Conservation (phyloP, 1,140 invertebrate genomes). For the Leucophenga varia region DNA sequence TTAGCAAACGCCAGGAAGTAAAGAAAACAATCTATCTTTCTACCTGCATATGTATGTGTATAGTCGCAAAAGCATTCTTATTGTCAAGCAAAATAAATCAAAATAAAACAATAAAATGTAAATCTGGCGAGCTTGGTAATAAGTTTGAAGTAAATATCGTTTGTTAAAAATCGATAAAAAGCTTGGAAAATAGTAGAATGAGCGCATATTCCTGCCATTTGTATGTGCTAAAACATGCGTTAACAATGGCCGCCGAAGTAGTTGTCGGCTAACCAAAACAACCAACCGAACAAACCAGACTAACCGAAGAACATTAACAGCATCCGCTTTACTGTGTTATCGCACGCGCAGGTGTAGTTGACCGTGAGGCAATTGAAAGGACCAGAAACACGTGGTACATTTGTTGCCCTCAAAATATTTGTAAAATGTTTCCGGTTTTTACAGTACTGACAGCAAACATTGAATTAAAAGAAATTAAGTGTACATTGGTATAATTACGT, state of each 20-base stretch:
- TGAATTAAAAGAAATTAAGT: too few species aligned
- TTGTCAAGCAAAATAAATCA: slow-evolving; percentile 31
- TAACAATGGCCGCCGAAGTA: slow-evolving; percentile 4
- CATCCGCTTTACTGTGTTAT: slow-evolving; percentile 10
- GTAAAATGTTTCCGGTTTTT: slow-evolving; percentile 14
- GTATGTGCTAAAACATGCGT: slow-evolving; percentile 12
- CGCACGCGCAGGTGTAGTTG: slow-evolving; percentile 12
- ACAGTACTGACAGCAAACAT: background rate
- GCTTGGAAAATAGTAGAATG: too few species aligned
- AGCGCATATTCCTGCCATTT: background rate
- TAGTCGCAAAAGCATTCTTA: too few species aligned
- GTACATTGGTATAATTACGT: too few species aligned
- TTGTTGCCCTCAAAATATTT: slow-evolving; percentile 11
- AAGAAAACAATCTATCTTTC: too few species aligned
- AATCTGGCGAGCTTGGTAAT: slow-evolving; percentile 17
- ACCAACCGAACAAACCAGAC: slow-evolving; percentile 4
- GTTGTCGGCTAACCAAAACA: background rate
- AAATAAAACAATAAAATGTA: slow-evolving; percentile 7
- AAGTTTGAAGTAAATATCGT: slow-evolving; percentile 29
- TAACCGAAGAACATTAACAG: slow-evolving; percentile 1
- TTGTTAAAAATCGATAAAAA: background rate
- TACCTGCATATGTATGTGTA: too few species aligned
- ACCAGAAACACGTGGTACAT: slow-evolving; percentile 19
- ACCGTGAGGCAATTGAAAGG: slow-evolving; percentile 8
- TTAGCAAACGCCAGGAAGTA: slow-evolving; percentile 29